Evolutionary conservation across 2,888 invertebrate genomes (phyloP).

Genomic region (Hesperia comma): DNA sequence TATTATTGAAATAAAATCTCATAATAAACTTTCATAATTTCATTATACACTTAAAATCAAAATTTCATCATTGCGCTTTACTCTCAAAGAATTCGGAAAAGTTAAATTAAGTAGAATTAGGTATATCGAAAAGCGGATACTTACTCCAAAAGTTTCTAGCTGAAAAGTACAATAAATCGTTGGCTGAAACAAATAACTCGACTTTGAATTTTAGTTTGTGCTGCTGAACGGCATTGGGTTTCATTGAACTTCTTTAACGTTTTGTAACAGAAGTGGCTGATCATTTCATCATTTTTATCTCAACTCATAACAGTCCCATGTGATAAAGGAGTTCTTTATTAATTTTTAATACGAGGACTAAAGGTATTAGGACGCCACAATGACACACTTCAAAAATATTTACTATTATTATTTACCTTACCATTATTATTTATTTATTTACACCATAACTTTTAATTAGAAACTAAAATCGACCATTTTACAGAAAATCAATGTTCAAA

Average conservation of each 20-base stretch:
- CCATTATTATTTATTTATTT: no score
- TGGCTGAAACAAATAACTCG: slow-evolving; percentile 72
- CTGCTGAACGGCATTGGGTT: slow-evolving; percentile 51
- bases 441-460: no score
- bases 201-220: slow-evolving; percentile 67
- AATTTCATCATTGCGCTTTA: slow-evolving; percentile 43
- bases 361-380: no score
- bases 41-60: slow-evolving; percentile 20
- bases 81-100: slow-evolving; percentile 55
- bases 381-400: no score
- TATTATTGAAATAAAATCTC: background rate
- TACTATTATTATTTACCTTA: no score
- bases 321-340: no score
- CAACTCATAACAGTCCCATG: no score
- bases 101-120: slow-evolving; percentile 67
- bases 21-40: slow-evolving; percentile 21
- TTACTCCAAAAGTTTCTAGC: slow-evolving; percentile 62
- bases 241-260: background rate
- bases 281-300: no score
- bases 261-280: background rate
- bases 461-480: no score
- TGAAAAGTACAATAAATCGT: slow-evolving; percentile 67
- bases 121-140: slow-evolving; percentile 53
- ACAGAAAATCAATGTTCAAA: no score
- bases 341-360: no score